Percentiles rank a stretch among this genome's conserved stretches.
Evolutionary conservation across 2,888 invertebrate genomes (phyloP).

Genomic region (Tetrapedia diversipes): DNA sequence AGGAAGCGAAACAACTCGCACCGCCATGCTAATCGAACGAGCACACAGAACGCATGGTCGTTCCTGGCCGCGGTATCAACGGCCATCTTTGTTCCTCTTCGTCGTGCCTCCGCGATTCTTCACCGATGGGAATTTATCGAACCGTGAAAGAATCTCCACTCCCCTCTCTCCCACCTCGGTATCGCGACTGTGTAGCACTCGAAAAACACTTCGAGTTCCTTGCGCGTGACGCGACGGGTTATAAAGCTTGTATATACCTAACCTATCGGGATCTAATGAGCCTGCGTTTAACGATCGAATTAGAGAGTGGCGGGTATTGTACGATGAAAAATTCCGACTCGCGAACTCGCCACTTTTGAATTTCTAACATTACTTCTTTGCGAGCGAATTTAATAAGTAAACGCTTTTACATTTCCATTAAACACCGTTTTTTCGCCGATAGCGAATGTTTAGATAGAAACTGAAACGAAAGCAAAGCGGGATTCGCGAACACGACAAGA

Average conservation of each 20-base stretch:
- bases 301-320: conserved; percentile 6
- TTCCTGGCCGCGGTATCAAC: conserved; percentile 66
- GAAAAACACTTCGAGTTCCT: neutral
- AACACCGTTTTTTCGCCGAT: too few relatives aligned
- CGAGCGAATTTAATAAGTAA: too few relatives aligned
- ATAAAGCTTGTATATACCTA: too few relatives aligned
- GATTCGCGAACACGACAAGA: too few relatives aligned
- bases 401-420: too few relatives aligned
- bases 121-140: conserved; percentile 68
- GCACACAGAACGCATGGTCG: conserved; percentile 72
- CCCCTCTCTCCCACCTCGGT: neutral
- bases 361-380: neutral
- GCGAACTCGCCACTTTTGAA: neutral
- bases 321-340: conserved; percentile 13
- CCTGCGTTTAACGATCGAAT: conserved; percentile 41
- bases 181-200: conserved; percentile 10
- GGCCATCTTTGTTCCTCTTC: conserved; percentile 76
- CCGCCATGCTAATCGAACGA: conserved; percentile 80
- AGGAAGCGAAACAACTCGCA: conserved; percentile 83
- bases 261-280: conserved; percentile 30
- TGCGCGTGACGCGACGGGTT: conserved; percentile 1
- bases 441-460: too few relatives aligned
- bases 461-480: too few relatives aligned
- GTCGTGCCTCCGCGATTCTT: conserved; percentile 51
- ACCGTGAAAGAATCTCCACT: conserved; percentile 40